Evolutionary conservation across 2,888 invertebrate genomes (phyloP).

Genomic region (Antheraea assamensis): DNA sequence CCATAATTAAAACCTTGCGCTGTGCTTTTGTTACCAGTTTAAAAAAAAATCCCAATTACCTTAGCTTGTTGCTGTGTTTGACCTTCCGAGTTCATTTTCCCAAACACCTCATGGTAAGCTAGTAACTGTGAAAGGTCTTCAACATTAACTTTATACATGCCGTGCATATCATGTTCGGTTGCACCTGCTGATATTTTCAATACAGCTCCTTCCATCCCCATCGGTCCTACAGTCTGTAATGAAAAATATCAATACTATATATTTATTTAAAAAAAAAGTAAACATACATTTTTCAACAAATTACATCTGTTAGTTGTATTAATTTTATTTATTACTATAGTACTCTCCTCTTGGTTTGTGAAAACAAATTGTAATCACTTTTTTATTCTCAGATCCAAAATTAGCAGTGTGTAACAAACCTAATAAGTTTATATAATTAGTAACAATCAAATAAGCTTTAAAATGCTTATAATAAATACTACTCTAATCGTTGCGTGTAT

Average conservation of each 20-base stretch:
- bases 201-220: slow-evolving; percentile 86
- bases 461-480: no score
- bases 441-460: no score
- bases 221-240: slow-evolving; percentile 64
- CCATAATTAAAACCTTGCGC: no score
- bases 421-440: no score
- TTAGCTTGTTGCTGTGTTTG: slow-evolving; percentile 59
- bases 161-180: slow-evolving; percentile 88
- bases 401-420: no score
- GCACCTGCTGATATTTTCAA: slow-evolving; percentile 87
- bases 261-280: background rate
- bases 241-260: background rate
- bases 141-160: slow-evolving; percentile 91
- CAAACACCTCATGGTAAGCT: slow-evolving; percentile 92
- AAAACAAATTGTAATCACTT: no score
- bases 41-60: slow-evolving; percentile 41
- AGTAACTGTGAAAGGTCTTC: slow-evolving; percentile 92
- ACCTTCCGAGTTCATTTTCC: slow-evolving; percentile 72
- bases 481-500: no score
- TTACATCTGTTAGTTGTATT: no score
- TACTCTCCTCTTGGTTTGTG: no score
- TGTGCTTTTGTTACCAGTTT: background rate
- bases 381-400: no score
- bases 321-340: no score
- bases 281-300: no score